Percentiles rank a stretch among this genome's conserved stretches.
Evolutionary conservation across 2,113 vertebrate genomes (phyloP).

Genomic region (Eubucco bourcierii): DNA sequence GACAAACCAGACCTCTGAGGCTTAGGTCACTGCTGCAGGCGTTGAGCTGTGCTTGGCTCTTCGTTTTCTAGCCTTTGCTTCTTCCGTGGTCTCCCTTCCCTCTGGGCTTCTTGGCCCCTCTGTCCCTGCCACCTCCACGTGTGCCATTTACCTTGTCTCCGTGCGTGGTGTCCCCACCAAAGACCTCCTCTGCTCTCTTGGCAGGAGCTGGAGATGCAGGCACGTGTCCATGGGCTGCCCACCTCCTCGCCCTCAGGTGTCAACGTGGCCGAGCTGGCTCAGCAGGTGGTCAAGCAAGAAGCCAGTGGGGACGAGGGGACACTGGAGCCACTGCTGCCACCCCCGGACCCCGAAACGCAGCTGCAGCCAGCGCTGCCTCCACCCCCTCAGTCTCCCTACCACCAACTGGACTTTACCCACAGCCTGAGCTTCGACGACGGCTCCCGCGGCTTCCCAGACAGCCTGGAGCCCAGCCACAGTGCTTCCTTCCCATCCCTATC

Average conservation of each 20-base stretch:
- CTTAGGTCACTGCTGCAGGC: background rate
- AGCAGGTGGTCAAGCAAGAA: slow-evolving; percentile 89
- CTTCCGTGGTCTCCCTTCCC: background rate
- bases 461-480: slow-evolving; percentile 83
- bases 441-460: slow-evolving; percentile 79
- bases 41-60: background rate
- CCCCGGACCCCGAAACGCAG: slow-evolving; percentile 63
- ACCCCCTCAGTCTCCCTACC: slow-evolving; percentile 75
- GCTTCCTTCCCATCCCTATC: slow-evolving; percentile 81
- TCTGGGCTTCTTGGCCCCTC: background rate
- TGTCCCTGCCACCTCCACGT: background rate
- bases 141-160: rapidly evolving
- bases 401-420: slow-evolving; percentile 88
- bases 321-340: slow-evolving; percentile 69
- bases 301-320: slow-evolving; percentile 78
- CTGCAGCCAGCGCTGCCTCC: slow-evolving; percentile 61
- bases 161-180: rapidly evolving
- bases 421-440: slow-evolving; percentile 88
- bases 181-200: background rate
- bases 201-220: slow-evolving; percentile 98
- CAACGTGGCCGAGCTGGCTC: slow-evolving; percentile 82
- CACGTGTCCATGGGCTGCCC: slow-evolving; percentile 88
- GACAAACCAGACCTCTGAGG: background rate
- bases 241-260: slow-evolving; percentile 85
- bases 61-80: background rate